phyloP scores from a whole-genome alignment of 2,888 invertebrate genomes.

The Tetragonisca angustula region DNA sequence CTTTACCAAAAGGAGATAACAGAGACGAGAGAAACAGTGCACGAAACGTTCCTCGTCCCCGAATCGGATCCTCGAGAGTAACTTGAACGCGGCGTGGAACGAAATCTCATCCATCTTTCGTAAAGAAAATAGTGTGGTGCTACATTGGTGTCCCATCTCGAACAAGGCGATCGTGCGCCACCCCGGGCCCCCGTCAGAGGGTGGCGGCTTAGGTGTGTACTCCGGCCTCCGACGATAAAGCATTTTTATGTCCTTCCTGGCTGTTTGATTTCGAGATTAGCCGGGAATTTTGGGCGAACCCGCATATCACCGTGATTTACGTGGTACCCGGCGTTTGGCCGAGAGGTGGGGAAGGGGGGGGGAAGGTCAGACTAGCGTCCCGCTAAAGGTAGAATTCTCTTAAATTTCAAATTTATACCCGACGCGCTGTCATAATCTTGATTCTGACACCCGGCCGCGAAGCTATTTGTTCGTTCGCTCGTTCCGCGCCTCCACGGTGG shows the following conservation, averaged over 20 bases:
- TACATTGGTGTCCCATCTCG: constrained; percentile 55
- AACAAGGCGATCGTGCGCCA: constrained; percentile 68
- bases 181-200: constrained; percentile 30
- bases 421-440: constrained; percentile 82
- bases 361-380: constrained; percentile 62
- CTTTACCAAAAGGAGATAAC: neutral
- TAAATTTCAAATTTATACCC: constrained; percentile 84
- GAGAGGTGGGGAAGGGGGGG: constrained; percentile 58
- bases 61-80: constrained; percentile 30
- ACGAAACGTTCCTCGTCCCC: neutral
- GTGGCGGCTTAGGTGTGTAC: constrained; percentile 66
- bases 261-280: constrained; percentile 84
- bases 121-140: constrained; percentile 50
- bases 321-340: constrained; percentile 66
- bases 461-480: constrained; percentile 74
- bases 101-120: constrained; percentile 47
- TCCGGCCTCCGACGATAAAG: constrained; percentile 79
- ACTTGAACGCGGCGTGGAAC: constrained; percentile 24
- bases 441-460: constrained; percentile 80
- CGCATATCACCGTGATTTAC: constrained; percentile 84
- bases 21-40: neutral
- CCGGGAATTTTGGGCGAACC: constrained; percentile 83
- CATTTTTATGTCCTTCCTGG: constrained; percentile 82
- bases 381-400: constrained; percentile 78
- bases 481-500: constrained; percentile 76